Base-by-base conservation (phyloP, 2,797 vertebrate species). In the Avahi laniger region DNA sequence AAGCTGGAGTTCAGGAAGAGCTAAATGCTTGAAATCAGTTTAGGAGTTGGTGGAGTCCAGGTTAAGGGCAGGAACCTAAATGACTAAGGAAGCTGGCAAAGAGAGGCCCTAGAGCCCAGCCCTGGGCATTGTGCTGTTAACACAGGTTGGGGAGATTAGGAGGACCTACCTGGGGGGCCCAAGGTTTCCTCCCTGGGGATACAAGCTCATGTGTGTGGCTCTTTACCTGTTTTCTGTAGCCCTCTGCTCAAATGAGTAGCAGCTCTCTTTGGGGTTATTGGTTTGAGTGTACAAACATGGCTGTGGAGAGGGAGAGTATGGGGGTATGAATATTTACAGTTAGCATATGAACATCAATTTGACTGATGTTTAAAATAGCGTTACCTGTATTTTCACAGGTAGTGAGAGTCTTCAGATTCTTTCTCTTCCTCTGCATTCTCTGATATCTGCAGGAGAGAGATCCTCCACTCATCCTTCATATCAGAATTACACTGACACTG, bases 341-440 rank as follows among this genome's bases (percentile, higher is more conserved):
- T 61, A 61, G 70, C 12, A 70, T 84, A 67, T 15, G 75, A 79
- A 65, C 67, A 30, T 41, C 59, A 46, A 13, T 88, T 92, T 95
- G 69, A 81, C 35, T 80, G 14, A 50, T 20, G 52, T 59, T 96
- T 96, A 81, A 93, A 94, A 76, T 89, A 80, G 26, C 12, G 14
- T 82, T 41, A 24, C 17, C 26, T 82, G 38, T 20, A 41, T 61
- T 90, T 95, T 84, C 72, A 88, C 18, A 15, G 50, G 33, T 4
- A 85, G 48, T 46, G 67, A 80, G 38, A 80, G 28, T 69, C 61
- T 85, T 69, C 76, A 48, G 38, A 22, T 82, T 70, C 35, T 80
- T 54, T 65, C 28, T 79, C 24, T 17, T 65, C 30, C 26, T 95
- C 2, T 82, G 1, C 41, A 46, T 85, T 91, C 46, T 83, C 9